Base-by-base conservation (phyloP, 2,888 invertebrate genomes). In the Cremastinae sp. region DNA sequence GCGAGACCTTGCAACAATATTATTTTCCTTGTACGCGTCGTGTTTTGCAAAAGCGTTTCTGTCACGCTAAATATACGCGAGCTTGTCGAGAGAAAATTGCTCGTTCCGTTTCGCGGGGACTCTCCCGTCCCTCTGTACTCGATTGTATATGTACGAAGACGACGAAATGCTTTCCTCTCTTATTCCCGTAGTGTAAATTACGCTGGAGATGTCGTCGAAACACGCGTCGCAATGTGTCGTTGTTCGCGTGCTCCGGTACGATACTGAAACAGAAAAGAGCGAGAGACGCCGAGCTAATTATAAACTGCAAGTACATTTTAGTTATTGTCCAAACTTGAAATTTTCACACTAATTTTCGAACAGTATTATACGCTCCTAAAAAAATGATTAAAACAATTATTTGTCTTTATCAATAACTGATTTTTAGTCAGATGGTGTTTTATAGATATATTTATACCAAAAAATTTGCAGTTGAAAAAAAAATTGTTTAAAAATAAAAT, bases 11-110 rank as follows among this genome's bases (percentile, higher is more conserved):
- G 64, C 64, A 64, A 58, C 38, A 64, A 58, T 38, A 16, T n/a
- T 38, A 14, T 12, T n/a, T 38, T 47, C n/a, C 36, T 20, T 58
- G 41, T 58, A 36, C 12, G 43, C 16, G 34, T 61, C 14, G n/a
- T 34, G 28, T n/a, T 7, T 47, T 20, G 10, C 36, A 43, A 20
- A 18, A 64, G 53, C 22, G 38, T 59, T 76, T 64, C 53, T 58
- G 64, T 69, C 73, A 69, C 69, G 73, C 75, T 69, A 64, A 58
- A 58, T 64, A n/a, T n/a, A 53, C 56, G 64, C 64, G 64, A 45
- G 51, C 62, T 74, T 74, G 58, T 69, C 68, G 45, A 41, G 68
- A 41, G 62, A 61, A 64, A 69, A 76, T 73, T 76, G 53, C 69
- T 64, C 64, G 72, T 58, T 76, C 59, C 58, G 34, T 68, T 38